A percentile compares a stretch with the other conserved stretches of the same genome.
These are phyloP conservation scores for Poeciliopsis infans DNA, from an alignment of 2,797 vertebrate species.

Conservation along the genomic window DNA sequence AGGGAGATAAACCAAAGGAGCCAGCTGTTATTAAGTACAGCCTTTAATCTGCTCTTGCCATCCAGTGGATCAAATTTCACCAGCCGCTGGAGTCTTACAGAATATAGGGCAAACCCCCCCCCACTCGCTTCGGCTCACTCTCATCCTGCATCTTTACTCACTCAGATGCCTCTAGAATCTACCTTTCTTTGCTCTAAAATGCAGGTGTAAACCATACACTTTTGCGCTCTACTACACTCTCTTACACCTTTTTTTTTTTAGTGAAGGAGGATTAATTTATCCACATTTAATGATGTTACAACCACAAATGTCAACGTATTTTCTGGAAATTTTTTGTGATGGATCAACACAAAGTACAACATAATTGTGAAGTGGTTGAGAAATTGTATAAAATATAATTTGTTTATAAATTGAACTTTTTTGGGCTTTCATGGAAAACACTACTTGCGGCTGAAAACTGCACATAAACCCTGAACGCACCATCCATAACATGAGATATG, in stretches of 20 bases:
- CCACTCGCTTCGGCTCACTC: slow-evolving; percentile 3
- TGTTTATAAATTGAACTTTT: not conserved
- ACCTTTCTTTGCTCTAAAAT: slow-evolving; percentile 18
- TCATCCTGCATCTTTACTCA: slow-evolving; percentile 14
- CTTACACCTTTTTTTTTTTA: not conserved
- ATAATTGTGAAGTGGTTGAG: not conserved
- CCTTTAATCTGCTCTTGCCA: slow-evolving; percentile 61
- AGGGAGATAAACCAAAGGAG: slow-evolving; percentile 48
- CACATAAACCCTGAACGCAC: not conserved
- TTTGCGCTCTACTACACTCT: not conserved
- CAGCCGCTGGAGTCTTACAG: slow-evolving; percentile 33
- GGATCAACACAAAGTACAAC: not conserved
- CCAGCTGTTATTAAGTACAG: slow-evolving; percentile 48
- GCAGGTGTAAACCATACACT: not conserved
- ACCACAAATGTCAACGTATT: not conserved
- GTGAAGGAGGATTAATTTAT: not conserved
- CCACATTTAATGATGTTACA: not conserved
- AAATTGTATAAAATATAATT: not conserved
- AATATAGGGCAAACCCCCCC: slow-evolving; percentile 47
- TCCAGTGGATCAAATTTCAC: slow-evolving; percentile 37
- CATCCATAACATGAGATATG: not conserved
- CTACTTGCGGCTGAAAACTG: not conserved
- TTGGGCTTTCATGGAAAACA: not conserved
- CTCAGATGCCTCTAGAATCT: slow-evolving; percentile 23
- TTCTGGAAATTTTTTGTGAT: not conserved